These are phyloP conservation scores for Nephrotoma guestfalica DNA, from an alignment of 2,888 invertebrate species.

Conservation along the genomic window DNA sequence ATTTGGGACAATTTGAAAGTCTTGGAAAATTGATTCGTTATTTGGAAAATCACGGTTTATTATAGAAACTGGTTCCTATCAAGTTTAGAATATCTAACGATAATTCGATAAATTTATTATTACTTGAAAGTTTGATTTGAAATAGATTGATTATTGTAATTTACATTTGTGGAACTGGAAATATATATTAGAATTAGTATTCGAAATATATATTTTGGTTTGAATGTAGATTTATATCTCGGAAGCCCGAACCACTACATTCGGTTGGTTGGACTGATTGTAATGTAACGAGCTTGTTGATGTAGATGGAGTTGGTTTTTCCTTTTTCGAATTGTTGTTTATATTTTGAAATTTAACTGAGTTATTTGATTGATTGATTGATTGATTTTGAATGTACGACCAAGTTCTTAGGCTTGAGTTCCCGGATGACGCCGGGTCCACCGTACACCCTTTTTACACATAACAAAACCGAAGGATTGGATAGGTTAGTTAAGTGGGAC, in stretches of 20 bases:
- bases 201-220: neutral
- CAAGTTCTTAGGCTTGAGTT: too few species aligned
- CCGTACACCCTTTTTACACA: too few species aligned
- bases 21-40: too few species aligned
- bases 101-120: neutral
- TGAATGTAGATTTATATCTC: neutral
- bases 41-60: neutral
- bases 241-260: too few species aligned
- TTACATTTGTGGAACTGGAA: too few species aligned
- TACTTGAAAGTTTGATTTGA: neutral
- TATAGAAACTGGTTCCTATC: neutral
- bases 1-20: too few species aligned
- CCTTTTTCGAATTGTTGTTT: neutral
- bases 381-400: too few species aligned
- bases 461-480: too few species aligned
- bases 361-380: too few species aligned
- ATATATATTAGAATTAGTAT: neutral
- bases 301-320: neutral
- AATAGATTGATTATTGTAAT: neutral
- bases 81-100: neutral
- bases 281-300: neutral
- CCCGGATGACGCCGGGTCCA: too few species aligned
- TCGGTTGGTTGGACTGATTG: too few species aligned
- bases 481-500: too few species aligned
- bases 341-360: neutral